Conservation (phyloP, 2,888 invertebrate genomes). For the Masnerella sp. region DNA sequence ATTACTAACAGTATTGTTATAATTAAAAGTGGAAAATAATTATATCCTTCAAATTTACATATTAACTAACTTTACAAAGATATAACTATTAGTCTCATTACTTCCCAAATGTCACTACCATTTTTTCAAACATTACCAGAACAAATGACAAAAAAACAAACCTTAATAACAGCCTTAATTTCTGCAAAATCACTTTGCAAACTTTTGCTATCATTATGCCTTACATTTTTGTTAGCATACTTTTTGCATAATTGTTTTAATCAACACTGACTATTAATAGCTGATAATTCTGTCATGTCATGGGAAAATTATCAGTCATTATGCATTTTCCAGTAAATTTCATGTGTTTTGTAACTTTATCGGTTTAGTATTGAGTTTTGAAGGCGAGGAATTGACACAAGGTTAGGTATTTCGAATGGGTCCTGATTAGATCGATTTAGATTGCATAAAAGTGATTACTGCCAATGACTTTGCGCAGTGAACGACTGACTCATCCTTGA, state of each 20-base stretch:
- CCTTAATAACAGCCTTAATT: slow-evolving; percentile 3
- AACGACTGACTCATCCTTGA: slow-evolving; percentile 56
- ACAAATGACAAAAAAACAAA: no score
- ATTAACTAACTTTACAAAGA: no score
- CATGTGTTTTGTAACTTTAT: background rate
- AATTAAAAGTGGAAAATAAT: no score
- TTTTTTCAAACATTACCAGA: no score
- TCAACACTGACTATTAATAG: slow-evolving; percentile 23
- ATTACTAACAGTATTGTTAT: no score
- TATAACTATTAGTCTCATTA: no score
- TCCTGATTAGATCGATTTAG: slow-evolving; percentile 45
- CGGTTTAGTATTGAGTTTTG: background rate
- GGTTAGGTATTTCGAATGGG: slow-evolving; percentile 58
- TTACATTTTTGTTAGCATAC: slow-evolving; percentile 25
- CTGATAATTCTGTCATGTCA: slow-evolving; percentile 22
- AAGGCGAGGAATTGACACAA: slow-evolving; percentile 41
- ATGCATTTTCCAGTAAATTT: background rate
- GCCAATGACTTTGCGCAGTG: slow-evolving; percentile 57
- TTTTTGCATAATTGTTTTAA: slow-evolving; percentile 35
- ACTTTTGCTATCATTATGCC: slow-evolving; percentile 8
- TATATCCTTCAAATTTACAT: no score
- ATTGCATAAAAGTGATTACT: slow-evolving; percentile 59
- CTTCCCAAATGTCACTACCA: no score
- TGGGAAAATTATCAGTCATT: background rate
- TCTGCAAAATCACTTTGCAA: slow-evolving; percentile 17